Evolutionary conservation across 2,797 vertebrate species (phyloP), one percentile per base, ranked within the genome.

Genomic region (Geotria australis): DNA sequence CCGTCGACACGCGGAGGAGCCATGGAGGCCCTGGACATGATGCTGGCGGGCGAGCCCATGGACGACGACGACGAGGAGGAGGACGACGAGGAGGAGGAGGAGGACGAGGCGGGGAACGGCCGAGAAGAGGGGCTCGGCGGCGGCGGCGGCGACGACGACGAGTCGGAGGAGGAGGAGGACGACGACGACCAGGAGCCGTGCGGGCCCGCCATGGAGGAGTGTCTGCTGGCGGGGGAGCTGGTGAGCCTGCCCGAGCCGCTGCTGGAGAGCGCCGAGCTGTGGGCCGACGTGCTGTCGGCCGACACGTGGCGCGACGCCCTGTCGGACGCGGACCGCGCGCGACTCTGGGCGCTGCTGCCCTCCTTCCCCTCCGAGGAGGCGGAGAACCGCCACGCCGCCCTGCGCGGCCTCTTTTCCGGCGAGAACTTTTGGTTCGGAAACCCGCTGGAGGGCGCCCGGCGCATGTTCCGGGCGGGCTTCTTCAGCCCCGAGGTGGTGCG

Each of bases 401-500:
- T 89, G 63, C 63, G 64, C 0, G 71, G 81, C 0, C 68, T 95
- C 3, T 95, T 95, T 61, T 73, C 73, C 2, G 78, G 85, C 10
- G 76, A 74, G 61, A 81, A 80, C 67, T 88, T 95, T 60, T 72
- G 76, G 24, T 98, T 95, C 45, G 86, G 83, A 57, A 95, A 94
- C 58, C 91, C 86, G 0, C 68, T 98, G 63, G 82, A 88, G 62
- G 78, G 85, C 1, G 83, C 85, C 46, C 91, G 98, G 69, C 91
- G 81, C 57, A 74, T 88, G 6, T 95, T 98, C 64, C 74, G 85
- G 69, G 88, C 95, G 63, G 91, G 91, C 24, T 79, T 83, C 67
- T 89, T 98, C 64, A 94, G 93, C 64, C 88, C 88, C 0, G 86
- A 95, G 62, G 88, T 98, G 61, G 88, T 98, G 60, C 93, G 83